Percentiles rank a stretch among this genome's conserved stretches.
Evolutionary conservation across 2,797 vertebrate species (phyloP).

Genomic region (Eulemur albifrons): DNA sequence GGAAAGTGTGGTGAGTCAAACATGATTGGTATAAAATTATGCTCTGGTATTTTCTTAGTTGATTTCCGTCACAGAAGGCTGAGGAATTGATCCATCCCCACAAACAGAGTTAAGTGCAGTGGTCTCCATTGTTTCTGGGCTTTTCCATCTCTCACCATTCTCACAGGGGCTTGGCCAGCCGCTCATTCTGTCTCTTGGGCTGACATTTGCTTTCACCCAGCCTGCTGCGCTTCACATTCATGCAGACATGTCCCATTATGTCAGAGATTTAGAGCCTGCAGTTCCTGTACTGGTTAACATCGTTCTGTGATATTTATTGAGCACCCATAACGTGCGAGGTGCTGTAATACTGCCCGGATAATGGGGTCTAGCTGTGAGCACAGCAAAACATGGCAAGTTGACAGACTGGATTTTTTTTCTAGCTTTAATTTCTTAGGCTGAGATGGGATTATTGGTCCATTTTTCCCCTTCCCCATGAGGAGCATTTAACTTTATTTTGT

Average conservation of each 20-base stretch:
- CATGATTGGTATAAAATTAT: not conserved
- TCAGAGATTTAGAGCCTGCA: not conserved
- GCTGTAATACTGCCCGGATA: not conserved
- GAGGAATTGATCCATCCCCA: not conserved
- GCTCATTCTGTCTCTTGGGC: conserved; percentile 29
- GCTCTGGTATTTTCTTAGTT: not conserved
- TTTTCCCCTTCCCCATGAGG: conserved; percentile 21
- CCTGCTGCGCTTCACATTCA: not conserved
- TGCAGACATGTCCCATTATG: not conserved
- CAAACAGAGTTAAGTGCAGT: not conserved
- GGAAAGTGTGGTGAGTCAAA: not conserved
- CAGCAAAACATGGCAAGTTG: not conserved
- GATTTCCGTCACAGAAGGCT: not conserved
- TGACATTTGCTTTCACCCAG: conserved; percentile 39
- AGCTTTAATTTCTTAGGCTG: conserved; percentile 43
- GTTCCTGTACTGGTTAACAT: not conserved
- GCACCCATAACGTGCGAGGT: not conserved
- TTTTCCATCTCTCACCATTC: not conserved
- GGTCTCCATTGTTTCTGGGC: not conserved
- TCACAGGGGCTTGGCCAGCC: not conserved
- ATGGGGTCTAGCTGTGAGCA: not conserved
- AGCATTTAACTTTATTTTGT: conserved; percentile 37
- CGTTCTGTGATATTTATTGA: conserved; percentile 12
- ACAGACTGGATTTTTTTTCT: conserved; percentile 30
- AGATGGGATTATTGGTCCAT: conserved; percentile 51